phyloP scores from a whole-genome alignment of 2,113 vertebrate genomes.

The Ictidomys tridecemlineatus region DNA sequence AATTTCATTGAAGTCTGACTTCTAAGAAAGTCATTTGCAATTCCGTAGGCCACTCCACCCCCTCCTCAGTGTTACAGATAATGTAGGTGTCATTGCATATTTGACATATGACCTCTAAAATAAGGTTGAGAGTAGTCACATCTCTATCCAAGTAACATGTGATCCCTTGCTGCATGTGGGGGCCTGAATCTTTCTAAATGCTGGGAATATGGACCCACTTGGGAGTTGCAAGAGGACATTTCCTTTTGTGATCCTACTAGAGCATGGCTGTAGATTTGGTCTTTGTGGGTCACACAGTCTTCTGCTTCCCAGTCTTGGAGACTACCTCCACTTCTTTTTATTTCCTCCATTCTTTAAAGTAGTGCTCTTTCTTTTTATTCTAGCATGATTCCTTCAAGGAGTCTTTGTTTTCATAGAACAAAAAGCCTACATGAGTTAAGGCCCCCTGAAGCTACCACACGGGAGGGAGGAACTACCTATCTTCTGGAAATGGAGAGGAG shows the following conservation, averaged over 20 bases:
- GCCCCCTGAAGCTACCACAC: neutral
- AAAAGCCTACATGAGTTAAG: neutral
- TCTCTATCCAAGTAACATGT: neutral
- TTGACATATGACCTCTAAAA: neutral
- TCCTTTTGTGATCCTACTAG: neutral
- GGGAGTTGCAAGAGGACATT: neutral
- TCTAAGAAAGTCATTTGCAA: neutral
- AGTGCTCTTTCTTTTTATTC: neutral
- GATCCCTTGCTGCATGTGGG: neutral
- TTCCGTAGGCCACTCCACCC: neutral
- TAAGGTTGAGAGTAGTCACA: neutral
- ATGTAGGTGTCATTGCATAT: neutral
- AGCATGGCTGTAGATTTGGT: neutral
- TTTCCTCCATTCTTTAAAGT: neutral
- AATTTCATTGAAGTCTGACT: constrained; percentile 19
- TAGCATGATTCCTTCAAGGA: neutral
- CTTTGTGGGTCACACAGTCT: neutral
- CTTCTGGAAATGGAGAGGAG: neutral
- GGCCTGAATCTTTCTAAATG: neutral
- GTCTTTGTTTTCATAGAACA: neutral
- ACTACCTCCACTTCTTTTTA: neutral
- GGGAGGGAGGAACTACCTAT: neutral
- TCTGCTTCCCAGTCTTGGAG: neutral
- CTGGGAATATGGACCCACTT: neutral
- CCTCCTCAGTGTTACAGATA: neutral